phyloP scores from a whole-genome alignment of 2,797 vertebrate species.

The Enteromius radiatus region DNA sequence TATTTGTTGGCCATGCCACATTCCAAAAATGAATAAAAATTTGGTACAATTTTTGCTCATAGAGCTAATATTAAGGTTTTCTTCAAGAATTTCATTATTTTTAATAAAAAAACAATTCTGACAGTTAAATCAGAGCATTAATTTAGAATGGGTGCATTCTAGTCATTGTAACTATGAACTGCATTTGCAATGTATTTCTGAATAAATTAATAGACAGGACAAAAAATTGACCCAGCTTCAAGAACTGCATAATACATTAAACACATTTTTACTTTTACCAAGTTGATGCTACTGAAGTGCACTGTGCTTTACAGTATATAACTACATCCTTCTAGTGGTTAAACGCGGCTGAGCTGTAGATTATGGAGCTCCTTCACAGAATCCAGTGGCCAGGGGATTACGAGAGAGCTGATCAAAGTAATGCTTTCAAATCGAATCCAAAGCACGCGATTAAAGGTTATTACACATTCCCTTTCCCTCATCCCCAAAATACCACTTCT shows the following conservation, averaged over 20 bases:
- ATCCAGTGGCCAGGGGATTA: conserved; percentile 34
- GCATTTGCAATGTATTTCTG: background rate
- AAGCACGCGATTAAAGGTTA: conserved; percentile 19
- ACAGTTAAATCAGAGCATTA: background rate
- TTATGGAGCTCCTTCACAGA: conserved; percentile 16
- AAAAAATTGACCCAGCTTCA: background rate
- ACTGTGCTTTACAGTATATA: conserved; percentile 13
- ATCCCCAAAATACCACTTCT: conserved; percentile 12
- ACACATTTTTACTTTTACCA: conserved; percentile 14
- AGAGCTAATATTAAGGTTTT: background rate
- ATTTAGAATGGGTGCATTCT: background rate
- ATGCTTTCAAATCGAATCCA: conserved; percentile 35
- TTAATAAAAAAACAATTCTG: background rate
- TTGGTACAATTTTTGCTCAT: background rate
- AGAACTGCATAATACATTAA: conserved; percentile 11
- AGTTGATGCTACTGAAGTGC: conserved; percentile 9
- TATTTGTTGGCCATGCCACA: background rate
- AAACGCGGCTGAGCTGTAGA: conserved; percentile 32
- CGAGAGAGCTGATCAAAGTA: conserved; percentile 25
- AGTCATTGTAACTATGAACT: background rate
- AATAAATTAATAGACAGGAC: conserved; percentile 1
- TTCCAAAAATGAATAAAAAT: background rate
- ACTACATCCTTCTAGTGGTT: conserved; percentile 26
- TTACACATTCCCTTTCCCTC: conserved; percentile 19
- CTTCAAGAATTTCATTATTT: background rate